Evolutionary conservation across 1,140 invertebrate genomes (phyloP).

Genomic region (Trichonephila clavipes): DNA sequence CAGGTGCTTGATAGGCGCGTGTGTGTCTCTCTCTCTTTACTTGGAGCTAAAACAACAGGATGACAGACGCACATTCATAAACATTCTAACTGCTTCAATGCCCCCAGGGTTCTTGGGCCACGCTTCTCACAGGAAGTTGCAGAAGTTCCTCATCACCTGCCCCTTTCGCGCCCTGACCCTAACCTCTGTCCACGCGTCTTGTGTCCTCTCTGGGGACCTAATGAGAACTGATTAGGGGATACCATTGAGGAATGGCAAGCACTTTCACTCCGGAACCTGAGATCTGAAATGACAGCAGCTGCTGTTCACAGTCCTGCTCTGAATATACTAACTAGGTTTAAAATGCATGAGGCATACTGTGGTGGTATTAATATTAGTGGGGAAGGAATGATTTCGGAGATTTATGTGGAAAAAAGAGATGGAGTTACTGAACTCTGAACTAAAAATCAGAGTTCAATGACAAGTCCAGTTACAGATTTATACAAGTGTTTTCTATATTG

Average conservation of each 20-base stretch:
- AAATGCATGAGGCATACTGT: too few species aligned
- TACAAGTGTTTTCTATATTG: too few species aligned
- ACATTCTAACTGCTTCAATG: slow-evolving; percentile 48
- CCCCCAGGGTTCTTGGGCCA: slow-evolving; percentile 30
- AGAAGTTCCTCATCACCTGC: slow-evolving; percentile 64
- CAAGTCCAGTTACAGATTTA: too few species aligned
- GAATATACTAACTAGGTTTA: too few species aligned
- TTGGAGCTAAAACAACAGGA: slow-evolving; percentile 61
- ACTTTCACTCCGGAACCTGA: neutral
- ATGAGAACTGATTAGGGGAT: slow-evolving; percentile 27
- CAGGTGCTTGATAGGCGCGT: slow-evolving; percentile 15
- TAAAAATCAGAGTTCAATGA: too few species aligned
- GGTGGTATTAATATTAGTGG: too few species aligned
- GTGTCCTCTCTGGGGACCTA: slow-evolving; percentile 14
- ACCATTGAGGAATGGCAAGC: neutral
- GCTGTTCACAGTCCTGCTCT: neutral
- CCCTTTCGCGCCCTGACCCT: slow-evolving; percentile 19
- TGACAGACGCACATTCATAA: slow-evolving; percentile 59
- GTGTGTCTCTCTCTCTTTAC: neutral
- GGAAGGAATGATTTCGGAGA: too few species aligned
- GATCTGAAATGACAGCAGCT: neutral
- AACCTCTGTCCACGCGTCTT: slow-evolving; percentile 48
- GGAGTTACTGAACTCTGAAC: too few species aligned
- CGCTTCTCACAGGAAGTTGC: slow-evolving; percentile 31
- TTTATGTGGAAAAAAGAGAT: too few species aligned